Percentiles rank a stretch among this genome's conserved stretches.
phyloP scores from a whole-genome alignment of 2,888 invertebrate genomes.

The Acleris emargana region DNA sequence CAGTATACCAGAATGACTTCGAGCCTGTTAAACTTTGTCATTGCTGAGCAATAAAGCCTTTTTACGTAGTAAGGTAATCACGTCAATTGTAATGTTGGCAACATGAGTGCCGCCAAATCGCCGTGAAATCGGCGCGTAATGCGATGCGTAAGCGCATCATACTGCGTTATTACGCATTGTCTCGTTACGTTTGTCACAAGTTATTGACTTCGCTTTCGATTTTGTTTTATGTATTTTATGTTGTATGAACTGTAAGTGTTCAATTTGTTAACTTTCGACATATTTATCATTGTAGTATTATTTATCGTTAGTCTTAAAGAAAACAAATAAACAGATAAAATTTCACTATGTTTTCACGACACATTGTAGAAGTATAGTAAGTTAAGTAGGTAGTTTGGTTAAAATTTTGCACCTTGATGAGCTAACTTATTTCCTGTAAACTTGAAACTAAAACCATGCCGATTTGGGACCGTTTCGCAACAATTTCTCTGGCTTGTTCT shows the following conservation, averaged over 20 bases:
- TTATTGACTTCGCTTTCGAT: conserved; percentile 28
- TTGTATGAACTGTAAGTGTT: neutral
- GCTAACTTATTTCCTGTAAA: too few relatives aligned
- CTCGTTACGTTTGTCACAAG: conserved; percentile 24
- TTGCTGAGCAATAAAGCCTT: conserved; percentile 1
- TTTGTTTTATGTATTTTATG: conserved; percentile 19
- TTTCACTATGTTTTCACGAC: too few relatives aligned
- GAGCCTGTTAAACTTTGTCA: neutral
- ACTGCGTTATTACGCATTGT: conserved; percentile 16
- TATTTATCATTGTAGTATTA: too few relatives aligned
- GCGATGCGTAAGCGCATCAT: conserved; percentile 31
- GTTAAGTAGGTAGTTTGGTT: too few relatives aligned
- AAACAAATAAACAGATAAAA: too few relatives aligned
- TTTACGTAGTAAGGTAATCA: conserved; percentile 19
- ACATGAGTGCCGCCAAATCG: conserved; percentile 46
- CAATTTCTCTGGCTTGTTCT: too few relatives aligned
- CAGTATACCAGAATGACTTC: too few relatives aligned
- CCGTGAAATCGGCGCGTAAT: conserved; percentile 57
- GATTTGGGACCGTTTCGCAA: too few relatives aligned
- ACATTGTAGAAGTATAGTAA: too few relatives aligned
- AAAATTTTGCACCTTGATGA: too few relatives aligned
- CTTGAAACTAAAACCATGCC: too few relatives aligned
- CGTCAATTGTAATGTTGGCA: conserved; percentile 32
- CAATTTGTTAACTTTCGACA: neutral
- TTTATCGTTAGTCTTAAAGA: too few relatives aligned